Evolutionary conservation across 2,797 vertebrate genomes (phyloP).

Genomic region (Sorex maritimensis): DNA sequence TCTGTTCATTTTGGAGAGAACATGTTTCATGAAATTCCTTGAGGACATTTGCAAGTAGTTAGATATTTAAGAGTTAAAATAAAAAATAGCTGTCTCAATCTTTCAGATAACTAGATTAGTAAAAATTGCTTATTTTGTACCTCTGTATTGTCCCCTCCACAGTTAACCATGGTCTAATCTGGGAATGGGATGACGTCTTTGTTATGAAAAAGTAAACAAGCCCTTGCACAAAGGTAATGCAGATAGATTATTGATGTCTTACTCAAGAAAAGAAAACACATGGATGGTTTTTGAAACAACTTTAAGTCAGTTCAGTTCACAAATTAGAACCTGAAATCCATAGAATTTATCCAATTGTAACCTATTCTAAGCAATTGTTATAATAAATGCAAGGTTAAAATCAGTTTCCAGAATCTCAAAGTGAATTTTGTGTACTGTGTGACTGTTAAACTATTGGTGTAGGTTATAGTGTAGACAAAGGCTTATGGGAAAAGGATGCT

Average conservation of each 20-base stretch:
- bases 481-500: background rate
- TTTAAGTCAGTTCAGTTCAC: background rate
- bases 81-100: background rate
- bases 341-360: background rate
- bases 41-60: background rate
- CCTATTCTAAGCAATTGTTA: background rate
- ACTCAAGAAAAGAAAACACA: background rate
- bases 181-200: background rate
- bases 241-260: background rate
- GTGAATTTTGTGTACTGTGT: background rate
- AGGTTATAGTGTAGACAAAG: background rate
- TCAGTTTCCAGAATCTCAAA: background rate
- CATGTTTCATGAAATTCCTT: conserved; percentile 44
- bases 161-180: background rate
- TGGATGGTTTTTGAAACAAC: background rate
- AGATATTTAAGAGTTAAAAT: conserved; percentile 46
- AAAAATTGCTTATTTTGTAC: background rate
- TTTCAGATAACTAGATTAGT: background rate
- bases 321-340: background rate
- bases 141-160: background rate
- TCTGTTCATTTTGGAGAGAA: conserved; percentile 22
- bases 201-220: background rate
- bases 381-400: background rate
- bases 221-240: background rate
- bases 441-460: background rate